Evolutionary conservation across 2,797 vertebrate genomes (phyloP), one percentile per base, ranked within the genome.

Genomic region (Enteromius thamalakanensis): DNA sequence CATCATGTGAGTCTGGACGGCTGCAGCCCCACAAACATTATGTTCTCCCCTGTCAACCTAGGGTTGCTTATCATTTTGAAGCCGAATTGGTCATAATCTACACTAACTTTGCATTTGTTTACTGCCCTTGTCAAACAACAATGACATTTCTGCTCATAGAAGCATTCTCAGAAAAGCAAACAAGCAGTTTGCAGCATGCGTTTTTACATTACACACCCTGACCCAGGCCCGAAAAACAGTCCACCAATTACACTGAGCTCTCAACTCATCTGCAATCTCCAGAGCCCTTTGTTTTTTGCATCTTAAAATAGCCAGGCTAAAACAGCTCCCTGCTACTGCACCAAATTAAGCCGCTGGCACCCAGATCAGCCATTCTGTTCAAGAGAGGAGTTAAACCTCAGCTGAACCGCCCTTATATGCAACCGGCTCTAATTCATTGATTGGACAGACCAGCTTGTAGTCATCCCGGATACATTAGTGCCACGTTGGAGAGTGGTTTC

Each of bases 11-110:
- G 32, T 75, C 21, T 75, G 51, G 32, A 17, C 32, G 0, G 2
- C 72, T 55, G 32, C 72, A 75, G 12, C n/a, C 8, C n/a, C 34
- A 60, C 34, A 76, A 26, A 76, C 34, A 76, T 60, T 9, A 11
- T 15, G n/a, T 40, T 26, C 34, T 58, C 12, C 37, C n/a, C 34
- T 76, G 34, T 76, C 53, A 60, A 37, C 53, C 53, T 58, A 26
- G 7, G 34, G n/a, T 53, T 76, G 4, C 34, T 42, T 42, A 14
- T 11, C 74, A 60, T 42, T 76, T 87, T 85, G 80, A 88, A 86
- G 87, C 60, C 45, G 89, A 29, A 85, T 87, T 92, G 91, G 82
- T 90, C 87, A 89, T 74, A 86, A 90, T 84, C 78, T 85, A 45
- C 84, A 81, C 86, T n/a, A 14, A 88, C 87, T 87, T 70, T 84